Evolutionary conservation across 2,113 vertebrate species (phyloP).

Genomic region (Tachycineta bicolor): DNA sequence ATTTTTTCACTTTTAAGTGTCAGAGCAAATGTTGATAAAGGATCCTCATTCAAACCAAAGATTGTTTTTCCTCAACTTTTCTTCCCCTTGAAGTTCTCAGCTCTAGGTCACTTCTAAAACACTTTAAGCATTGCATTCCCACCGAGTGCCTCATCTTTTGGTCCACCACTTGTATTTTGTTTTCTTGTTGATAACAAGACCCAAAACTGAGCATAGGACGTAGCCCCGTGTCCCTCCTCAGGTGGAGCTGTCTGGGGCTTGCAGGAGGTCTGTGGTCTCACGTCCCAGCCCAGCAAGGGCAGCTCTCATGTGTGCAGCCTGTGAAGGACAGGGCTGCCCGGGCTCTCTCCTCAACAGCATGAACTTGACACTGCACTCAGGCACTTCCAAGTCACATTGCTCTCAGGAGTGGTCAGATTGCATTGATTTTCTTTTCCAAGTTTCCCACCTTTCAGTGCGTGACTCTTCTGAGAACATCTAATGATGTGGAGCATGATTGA

Average conservation of each 20-base stretch:
- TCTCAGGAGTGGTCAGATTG: not conserved
- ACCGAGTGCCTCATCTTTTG: not conserved
- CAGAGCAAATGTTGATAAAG: not conserved
- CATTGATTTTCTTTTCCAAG: not conserved
- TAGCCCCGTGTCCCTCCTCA: fast-evolving
- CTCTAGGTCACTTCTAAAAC: not conserved
- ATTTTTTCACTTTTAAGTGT: not conserved
- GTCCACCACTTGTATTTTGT: not conserved
- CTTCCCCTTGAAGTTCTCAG: not conserved
- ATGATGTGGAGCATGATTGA: not conserved
- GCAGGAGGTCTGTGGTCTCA: not conserved
- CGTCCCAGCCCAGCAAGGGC: too few relatives aligned
- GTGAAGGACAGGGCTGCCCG: fast-evolving
- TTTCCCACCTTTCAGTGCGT: not conserved
- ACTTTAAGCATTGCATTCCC: not conserved
- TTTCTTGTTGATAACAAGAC: not conserved
- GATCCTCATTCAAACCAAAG: not conserved
- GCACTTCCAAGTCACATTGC: fast-evolving
- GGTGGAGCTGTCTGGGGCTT: not conserved
- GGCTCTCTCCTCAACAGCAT: not conserved
- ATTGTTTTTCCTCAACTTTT: not conserved
- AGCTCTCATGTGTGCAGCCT: not conserved
- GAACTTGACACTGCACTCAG: not conserved
- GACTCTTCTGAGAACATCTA: not conserved
- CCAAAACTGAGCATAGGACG: fast-evolving